A percentile compares a stretch with the other conserved stretches of the same genome.
phyloP scores from a whole-genome alignment of 2,113 vertebrate species.

The Dasyurus viverrinus region DNA sequence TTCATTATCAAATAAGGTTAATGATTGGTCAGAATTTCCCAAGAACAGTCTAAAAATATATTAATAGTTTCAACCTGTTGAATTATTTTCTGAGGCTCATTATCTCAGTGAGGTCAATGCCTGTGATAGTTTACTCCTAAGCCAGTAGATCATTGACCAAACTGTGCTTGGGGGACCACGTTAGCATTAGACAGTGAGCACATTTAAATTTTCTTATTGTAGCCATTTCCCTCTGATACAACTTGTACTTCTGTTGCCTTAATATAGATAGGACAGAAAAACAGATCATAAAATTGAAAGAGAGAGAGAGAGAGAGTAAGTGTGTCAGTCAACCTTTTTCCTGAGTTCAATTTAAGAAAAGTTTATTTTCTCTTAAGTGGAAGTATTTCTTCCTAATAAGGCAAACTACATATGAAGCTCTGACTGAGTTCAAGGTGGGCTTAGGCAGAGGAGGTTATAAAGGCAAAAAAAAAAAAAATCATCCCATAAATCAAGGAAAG shows the following conservation, averaged over 20 bases:
- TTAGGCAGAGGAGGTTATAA: no score
- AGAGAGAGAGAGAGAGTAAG: neutral
- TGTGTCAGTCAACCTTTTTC: neutral
- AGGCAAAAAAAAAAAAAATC: no score
- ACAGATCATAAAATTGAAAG: neutral
- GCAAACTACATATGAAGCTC: no score
- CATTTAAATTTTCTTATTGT: neutral
- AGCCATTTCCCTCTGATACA: neutral
- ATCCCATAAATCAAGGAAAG: no score
- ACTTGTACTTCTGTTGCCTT: neutral
- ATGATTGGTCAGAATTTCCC: neutral
- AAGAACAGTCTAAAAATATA: neutral
- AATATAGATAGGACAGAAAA: neutral
- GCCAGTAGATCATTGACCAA: neutral
- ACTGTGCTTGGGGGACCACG: neutral
- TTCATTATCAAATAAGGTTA: constrained; percentile 9
- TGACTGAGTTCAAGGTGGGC: no score
- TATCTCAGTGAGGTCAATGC: neutral
- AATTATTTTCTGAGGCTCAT: neutral
- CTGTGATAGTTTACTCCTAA: neutral
- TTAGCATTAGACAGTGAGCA: neutral
- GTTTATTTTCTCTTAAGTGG: no score
- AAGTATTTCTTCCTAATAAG: no score
- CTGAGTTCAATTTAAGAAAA: no score
- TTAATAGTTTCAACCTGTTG: neutral